Evolutionary conservation across 2,888 invertebrate genomes (phyloP).

Genomic region (Trissoscelio sp.): DNA sequence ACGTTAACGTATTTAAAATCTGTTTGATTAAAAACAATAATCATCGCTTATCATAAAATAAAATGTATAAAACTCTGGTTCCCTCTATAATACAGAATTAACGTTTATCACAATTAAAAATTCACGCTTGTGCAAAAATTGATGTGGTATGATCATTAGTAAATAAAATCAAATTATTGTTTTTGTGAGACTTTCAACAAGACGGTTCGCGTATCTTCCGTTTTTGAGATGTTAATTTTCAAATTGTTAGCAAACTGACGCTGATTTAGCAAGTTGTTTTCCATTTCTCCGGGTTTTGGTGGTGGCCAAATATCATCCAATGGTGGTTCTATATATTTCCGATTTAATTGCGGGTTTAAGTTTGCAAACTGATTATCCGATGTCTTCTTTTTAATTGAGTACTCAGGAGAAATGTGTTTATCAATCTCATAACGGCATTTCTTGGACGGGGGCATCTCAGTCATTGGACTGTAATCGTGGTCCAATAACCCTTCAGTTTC

Average conservation of each 20-base stretch:
- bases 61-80: constrained; percentile 28
- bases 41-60: constrained; percentile 3
- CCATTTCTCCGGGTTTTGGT: constrained; percentile 78
- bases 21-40: not conserved
- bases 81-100: constrained; percentile 26
- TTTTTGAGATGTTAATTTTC: constrained; percentile 81
- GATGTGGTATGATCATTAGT: not conserved
- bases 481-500: constrained; percentile 80
- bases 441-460: constrained; percentile 77
- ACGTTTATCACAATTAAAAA: constrained; percentile 46
- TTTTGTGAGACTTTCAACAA: constrained; percentile 80
- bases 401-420: constrained; percentile 73
- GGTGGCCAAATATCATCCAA: constrained; percentile 87
- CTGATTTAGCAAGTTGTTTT: constrained; percentile 39
- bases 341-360: constrained; percentile 57
- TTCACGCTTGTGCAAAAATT: constrained; percentile 35
- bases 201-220: constrained; percentile 80
- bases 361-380: constrained; percentile 60
- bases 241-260: constrained; percentile 77
- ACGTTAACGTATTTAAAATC: not conserved
- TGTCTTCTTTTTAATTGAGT: constrained; percentile 74
- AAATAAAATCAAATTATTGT: constrained; percentile 68
- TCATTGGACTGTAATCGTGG: constrained; percentile 80
- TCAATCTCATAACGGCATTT: constrained; percentile 77
- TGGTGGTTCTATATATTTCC: constrained; percentile 85